A percentile compares a stretch with the other conserved stretches of the same genome.
Conservation (phyloP, 2,797 vertebrate genomes). For the Pangasius macronema region DNA sequence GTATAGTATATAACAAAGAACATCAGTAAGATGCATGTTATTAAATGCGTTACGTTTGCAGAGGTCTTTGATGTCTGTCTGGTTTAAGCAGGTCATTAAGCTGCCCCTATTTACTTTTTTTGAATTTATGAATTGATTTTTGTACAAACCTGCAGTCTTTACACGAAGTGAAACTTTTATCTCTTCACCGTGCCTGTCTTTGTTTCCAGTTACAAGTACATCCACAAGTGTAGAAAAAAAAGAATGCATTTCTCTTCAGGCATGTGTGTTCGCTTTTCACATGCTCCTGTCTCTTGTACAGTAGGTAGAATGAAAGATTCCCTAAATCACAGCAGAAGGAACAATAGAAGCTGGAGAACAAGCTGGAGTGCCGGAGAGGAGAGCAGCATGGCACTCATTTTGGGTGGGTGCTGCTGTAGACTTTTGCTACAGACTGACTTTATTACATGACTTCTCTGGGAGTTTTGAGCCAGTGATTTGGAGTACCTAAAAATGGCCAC, state of each 20-base stretch:
- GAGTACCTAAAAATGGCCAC: neutral
- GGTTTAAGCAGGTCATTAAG: neutral
- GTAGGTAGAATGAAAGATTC: constrained; percentile 68
- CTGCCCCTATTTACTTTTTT: neutral
- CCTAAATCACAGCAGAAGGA: constrained; percentile 64
- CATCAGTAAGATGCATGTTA: neutral
- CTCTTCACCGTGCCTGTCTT: neutral
- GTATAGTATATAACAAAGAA: neutral
- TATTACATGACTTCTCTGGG: constrained; percentile 24
- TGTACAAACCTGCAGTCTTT: neutral
- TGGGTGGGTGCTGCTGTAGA: neutral
- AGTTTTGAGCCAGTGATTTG: neutral
- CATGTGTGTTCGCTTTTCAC: constrained; percentile 1
- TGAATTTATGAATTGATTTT: neutral
- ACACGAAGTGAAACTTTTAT: neutral
- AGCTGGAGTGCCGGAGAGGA: constrained; percentile 58
- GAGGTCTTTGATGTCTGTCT: neutral
- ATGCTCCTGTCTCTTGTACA: constrained; percentile 30
- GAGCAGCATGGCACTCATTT: constrained; percentile 41
- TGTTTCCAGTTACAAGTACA: neutral
- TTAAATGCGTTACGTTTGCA: neutral
- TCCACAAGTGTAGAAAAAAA: neutral
- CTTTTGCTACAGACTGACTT: neutral
- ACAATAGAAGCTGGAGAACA: constrained; percentile 60
- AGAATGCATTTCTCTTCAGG: neutral